Evolutionary conservation across 2,113 vertebrate species (phyloP).

Genomic region (Brevimyrus niger): DNA sequence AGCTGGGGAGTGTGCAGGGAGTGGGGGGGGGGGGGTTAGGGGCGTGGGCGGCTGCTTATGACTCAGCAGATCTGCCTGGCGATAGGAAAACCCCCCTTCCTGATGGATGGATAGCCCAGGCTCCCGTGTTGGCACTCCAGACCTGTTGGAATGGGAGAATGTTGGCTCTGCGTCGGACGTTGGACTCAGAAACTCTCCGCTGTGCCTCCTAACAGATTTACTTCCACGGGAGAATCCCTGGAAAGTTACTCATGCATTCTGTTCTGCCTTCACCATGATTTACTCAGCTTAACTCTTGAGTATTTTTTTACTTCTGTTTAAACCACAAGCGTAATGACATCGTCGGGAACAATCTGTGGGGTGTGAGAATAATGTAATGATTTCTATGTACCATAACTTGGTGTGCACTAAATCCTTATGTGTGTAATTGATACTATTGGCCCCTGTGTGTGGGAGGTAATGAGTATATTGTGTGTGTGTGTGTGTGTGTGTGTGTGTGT

Average conservation of each 20-base stretch:
- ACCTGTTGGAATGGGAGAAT: neutral
- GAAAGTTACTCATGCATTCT: neutral
- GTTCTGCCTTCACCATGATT: neutral
- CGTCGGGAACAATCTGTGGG: neutral
- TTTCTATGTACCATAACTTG: neutral
- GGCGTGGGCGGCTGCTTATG: slow-evolving; percentile 4
- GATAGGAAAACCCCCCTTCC: slow-evolving; percentile 1
- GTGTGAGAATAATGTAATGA: neutral
- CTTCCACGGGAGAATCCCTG: neutral
- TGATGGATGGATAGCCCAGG: neutral
- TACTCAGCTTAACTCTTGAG: neutral
- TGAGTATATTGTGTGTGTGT: no score
- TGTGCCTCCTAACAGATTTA: neutral
- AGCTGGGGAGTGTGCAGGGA: neutral
- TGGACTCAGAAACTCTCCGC: neutral
- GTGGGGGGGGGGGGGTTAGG: neutral
- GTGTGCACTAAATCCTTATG: neutral
- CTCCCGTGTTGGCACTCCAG: neutral
- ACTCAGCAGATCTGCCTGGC: slow-evolving; percentile 26
- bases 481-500: no score
- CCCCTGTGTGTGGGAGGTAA: neutral
- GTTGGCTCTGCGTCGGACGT: neutral
- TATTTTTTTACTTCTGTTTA: neutral
- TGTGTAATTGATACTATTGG: neutral
- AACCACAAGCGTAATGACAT: neutral